Evolutionary conservation across 2,888 invertebrate genomes (phyloP).

Genomic region (Dicranocentrus wangi): DNA sequence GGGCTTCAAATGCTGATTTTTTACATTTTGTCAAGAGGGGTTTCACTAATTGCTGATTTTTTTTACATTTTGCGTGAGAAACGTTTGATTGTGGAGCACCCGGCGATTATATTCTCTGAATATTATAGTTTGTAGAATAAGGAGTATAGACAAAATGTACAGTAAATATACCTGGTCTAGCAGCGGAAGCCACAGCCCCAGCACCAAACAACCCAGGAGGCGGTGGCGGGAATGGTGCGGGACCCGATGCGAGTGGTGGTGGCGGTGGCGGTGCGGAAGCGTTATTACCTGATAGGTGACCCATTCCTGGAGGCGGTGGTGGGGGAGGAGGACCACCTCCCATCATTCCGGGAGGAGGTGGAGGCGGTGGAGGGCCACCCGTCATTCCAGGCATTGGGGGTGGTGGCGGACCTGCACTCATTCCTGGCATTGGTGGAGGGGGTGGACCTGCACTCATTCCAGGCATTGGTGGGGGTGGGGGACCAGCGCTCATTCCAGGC

Average conservation of each 20-base stretch:
- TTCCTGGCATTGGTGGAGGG: constrained; percentile 75
- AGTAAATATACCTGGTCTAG: constrained; percentile 52
- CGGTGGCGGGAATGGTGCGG: constrained; percentile 63
- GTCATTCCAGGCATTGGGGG: constrained; percentile 73
- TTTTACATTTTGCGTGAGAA: no score
- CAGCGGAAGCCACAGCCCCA: constrained; percentile 12
- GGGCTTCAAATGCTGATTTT: no score
- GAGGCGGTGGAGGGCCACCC: constrained; percentile 76
- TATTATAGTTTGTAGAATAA: background rate
- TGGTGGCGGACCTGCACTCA: constrained; percentile 70
- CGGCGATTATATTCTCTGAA: no score
- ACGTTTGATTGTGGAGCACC: no score
- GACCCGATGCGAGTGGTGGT: constrained; percentile 39
- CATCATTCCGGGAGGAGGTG: constrained; percentile 74
- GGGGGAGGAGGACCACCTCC: constrained; percentile 73
- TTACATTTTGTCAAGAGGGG: no score
- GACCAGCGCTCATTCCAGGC: constrained; percentile 74
- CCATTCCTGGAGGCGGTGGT: constrained; percentile 57
- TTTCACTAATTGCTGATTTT: no score
- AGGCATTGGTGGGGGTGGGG: constrained; percentile 75
- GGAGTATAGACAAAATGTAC: background rate
- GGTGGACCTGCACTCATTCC: constrained; percentile 75
- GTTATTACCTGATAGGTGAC: constrained; percentile 27
- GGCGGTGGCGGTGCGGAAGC: constrained; percentile 25
- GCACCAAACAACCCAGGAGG: constrained; percentile 41